These are phyloP conservation scores for Tinamus guttatus DNA, from an alignment of 2,113 vertebrate genomes.

Conservation along the genomic window DNA sequence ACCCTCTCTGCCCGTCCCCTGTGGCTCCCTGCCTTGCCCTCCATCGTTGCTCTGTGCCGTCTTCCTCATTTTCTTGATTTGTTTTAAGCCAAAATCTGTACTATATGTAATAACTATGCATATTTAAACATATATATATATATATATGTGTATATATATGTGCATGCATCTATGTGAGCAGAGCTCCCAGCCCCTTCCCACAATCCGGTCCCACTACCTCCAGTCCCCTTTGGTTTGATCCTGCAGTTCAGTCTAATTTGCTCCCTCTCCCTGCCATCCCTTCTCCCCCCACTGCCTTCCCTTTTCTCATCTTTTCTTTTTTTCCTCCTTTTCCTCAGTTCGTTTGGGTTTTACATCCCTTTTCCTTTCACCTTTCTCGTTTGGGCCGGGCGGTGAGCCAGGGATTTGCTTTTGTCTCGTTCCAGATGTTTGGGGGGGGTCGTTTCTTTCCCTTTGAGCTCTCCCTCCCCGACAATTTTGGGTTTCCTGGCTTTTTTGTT, in stretches of 20 bases:
- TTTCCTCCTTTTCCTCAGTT: not conserved
- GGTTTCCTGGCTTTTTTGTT: slow-evolving; percentile 8
- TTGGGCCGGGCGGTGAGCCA: fast-evolving
- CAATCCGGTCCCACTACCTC: not conserved
- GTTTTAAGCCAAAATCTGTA: not conserved
- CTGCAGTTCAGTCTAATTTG: slow-evolving; percentile 44
- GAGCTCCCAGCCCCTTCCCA: not conserved
- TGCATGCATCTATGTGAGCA: slow-evolving; percentile 58
- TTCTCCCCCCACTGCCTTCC: not conserved
- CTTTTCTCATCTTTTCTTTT: not conserved
- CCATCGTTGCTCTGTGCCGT: slow-evolving; percentile 48
- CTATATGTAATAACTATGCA: not conserved
- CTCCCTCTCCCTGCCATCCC: not conserved
- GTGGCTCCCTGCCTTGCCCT: slow-evolving; percentile 75
- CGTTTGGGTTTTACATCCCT: not conserved
- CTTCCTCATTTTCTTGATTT: slow-evolving; percentile 50
- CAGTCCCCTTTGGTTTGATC: not conserved
- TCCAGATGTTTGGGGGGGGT: not conserved
- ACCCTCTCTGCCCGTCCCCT: slow-evolving; percentile 47
- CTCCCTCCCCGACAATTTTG: slow-evolving; percentile 53
- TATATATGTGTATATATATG: not conserved
- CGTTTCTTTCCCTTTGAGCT: slow-evolving; percentile 34
- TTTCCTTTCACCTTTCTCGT: not conserved
- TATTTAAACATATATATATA: not conserved
- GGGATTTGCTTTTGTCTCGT: slow-evolving; percentile 11